Evolutionary conservation across 2,797 vertebrate genomes (phyloP).

Genomic region (Dermochelys coriacea): DNA sequence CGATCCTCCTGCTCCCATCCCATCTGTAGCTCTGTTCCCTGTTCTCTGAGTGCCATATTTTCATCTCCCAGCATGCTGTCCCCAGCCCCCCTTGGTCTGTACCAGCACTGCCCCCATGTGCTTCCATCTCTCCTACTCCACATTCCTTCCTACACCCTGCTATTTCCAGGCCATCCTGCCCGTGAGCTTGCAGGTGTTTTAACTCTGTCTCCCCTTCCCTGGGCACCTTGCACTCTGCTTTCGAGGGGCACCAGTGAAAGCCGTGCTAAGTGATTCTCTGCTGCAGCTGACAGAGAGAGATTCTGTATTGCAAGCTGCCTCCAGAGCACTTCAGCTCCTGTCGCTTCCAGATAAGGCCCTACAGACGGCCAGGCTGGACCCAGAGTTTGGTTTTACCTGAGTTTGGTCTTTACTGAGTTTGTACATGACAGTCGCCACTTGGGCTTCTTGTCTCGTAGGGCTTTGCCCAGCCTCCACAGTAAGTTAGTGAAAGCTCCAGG

Average conservation of each 20-base stretch:
- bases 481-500: not conserved
- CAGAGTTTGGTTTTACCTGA: not conserved
- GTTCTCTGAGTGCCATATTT: not conserved
- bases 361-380: not conserved
- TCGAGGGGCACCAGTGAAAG: not conserved
- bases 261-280: not conserved
- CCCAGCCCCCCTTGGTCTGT: not conserved
- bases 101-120: not conserved
- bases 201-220: not conserved
- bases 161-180: not conserved
- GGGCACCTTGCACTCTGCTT: not conserved
- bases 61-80: not conserved
- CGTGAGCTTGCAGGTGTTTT: not conserved
- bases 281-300: not conserved
- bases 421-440: not conserved
- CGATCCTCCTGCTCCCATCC: not conserved
- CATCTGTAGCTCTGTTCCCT: not conserved
- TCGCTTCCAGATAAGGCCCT: not conserved
- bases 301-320: not conserved
- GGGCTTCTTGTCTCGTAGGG: not conserved
- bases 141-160: not conserved
- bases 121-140: not conserved
- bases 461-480: not conserved
- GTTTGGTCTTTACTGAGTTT: not conserved
- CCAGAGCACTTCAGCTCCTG: not conserved